phyloP scores from a whole-genome alignment of 2,888 invertebrate genomes.

The Chouioia cunea region DNA sequence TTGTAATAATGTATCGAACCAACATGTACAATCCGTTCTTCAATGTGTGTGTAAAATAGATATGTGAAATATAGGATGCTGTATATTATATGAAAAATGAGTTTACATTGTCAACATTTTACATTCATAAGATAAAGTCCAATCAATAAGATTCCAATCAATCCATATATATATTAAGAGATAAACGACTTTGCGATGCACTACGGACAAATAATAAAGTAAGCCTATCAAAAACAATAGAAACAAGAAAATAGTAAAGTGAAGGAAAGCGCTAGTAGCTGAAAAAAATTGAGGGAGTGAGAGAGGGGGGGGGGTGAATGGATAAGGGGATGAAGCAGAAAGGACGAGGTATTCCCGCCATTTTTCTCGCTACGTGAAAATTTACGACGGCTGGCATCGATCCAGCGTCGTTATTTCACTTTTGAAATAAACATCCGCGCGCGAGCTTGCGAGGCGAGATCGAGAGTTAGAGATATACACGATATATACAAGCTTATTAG shows the following conservation, averaged over 20 bases:
- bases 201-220: too few species aligned
- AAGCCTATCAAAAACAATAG: conserved; percentile 26
- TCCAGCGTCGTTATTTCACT: conserved; percentile 66
- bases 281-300: conserved; percentile 49
- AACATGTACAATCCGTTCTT: too few species aligned
- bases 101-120: too few species aligned
- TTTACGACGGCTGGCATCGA: conserved; percentile 65
- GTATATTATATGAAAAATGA: too few species aligned
- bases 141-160: too few species aligned
- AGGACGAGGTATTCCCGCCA: conserved; percentile 62
- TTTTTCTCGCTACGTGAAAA: conserved; percentile 64
- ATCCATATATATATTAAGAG: too few species aligned
- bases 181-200: too few species aligned
- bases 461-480: background rate
- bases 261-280: conserved; percentile 22
- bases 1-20: too few species aligned
- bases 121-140: too few species aligned
- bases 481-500: conserved; percentile 37
- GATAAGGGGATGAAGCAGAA: conserved; percentile 46
- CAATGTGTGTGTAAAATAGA: too few species aligned
- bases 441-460: conserved; percentile 1
- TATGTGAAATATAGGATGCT: too few species aligned
- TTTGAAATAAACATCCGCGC: conserved; percentile 62
- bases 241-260: conserved; percentile 42
- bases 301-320: conserved; percentile 30